Conservation (phyloP, 2,113 vertebrate species). For the Lophius piscatorius region DNA sequence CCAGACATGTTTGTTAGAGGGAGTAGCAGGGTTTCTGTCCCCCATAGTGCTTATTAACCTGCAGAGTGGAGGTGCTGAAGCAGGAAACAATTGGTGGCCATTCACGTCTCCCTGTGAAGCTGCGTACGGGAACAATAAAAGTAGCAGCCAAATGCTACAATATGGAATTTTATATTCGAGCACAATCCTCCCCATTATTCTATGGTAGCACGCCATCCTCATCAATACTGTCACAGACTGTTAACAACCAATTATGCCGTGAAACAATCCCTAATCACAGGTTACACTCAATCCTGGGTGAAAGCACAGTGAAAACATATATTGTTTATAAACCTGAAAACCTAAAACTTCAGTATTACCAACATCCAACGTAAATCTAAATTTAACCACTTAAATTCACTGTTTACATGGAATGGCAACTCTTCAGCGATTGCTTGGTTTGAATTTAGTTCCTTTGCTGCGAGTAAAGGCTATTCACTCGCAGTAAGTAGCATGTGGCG, state of each 20-base stretch:
- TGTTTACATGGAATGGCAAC: background rate
- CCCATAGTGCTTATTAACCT: slow-evolving; percentile 48
- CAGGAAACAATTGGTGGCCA: slow-evolving; percentile 47
- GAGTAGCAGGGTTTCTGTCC: slow-evolving; percentile 42
- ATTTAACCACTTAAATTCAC: background rate
- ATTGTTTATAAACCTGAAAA: slow-evolving; percentile 12
- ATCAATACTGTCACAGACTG: slow-evolving; percentile 47
- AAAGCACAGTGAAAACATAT: slow-evolving; percentile 17
- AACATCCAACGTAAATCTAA: background rate
- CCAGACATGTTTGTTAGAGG: slow-evolving; percentile 44
- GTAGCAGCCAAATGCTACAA: slow-evolving; percentile 36
- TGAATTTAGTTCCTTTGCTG: background rate
- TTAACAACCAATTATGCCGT: slow-evolving; percentile 60
- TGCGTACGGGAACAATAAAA: slow-evolving; percentile 47
- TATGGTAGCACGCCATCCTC: slow-evolving; percentile 14
- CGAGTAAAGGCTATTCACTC: too few relatives aligned
- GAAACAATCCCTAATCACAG: slow-evolving; percentile 49
- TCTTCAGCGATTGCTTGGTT: background rate
- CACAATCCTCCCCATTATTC: slow-evolving; percentile 17
- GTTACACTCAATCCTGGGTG: slow-evolving; percentile 51
- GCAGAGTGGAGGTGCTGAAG: slow-evolving; percentile 45
- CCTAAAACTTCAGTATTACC: background rate
- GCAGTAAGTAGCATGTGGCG: background rate
- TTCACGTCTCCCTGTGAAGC: slow-evolving; percentile 1
- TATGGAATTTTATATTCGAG: slow-evolving; percentile 36